Conservation (phyloP, 2,888 invertebrate genomes). For the Sphaerophoria rueppellii region DNA sequence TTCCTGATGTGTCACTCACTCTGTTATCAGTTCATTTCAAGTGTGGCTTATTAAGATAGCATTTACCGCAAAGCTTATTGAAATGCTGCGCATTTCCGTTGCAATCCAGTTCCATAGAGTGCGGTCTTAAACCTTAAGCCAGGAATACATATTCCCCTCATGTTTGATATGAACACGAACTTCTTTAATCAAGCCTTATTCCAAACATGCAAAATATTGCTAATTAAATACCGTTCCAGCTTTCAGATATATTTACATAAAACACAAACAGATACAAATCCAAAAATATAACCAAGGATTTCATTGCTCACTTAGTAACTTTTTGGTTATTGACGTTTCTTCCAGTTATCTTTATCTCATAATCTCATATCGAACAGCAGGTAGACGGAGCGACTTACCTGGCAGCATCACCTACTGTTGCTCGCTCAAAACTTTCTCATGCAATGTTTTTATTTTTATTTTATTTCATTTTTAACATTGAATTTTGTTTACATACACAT, state of each 20-base stretch:
- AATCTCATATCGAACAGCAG: background rate
- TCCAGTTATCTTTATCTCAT: background rate
- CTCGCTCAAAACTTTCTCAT: background rate
- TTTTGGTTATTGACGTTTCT: background rate
- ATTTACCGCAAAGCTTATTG: background rate
- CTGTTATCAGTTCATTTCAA: no score
- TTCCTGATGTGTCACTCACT: background rate
- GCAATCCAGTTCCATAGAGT: background rate
- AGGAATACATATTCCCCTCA: no score
- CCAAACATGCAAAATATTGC: background rate
- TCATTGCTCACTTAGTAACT: background rate
- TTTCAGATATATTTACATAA: background rate
- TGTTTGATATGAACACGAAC: background rate
- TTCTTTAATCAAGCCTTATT: background rate
- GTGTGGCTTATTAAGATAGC: no score
- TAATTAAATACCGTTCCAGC: background rate
- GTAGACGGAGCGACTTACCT: constrained; percentile 8
- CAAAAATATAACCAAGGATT: background rate
- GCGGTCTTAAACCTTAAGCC: background rate
- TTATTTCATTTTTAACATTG: background rate
- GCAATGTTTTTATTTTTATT: background rate
- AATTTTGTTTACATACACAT: background rate
- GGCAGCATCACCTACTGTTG: background rate
- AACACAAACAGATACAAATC: background rate
- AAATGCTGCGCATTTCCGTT: background rate